phyloP scores from a whole-genome alignment of 2,888 invertebrate genomes.

The Meandrusa payeni region DNA sequence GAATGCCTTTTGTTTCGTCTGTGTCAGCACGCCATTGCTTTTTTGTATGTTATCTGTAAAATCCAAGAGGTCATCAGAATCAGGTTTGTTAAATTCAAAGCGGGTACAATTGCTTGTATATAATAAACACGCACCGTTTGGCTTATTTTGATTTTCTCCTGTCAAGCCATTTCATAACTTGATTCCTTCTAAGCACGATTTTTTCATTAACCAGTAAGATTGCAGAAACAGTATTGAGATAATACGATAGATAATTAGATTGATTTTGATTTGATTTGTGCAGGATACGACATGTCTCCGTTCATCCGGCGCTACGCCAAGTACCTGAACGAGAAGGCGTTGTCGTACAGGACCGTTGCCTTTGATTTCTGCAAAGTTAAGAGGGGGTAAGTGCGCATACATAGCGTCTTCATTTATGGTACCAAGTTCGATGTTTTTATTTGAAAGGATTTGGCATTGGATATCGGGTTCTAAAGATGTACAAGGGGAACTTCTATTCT shows the following conservation, averaged over 20 bases:
- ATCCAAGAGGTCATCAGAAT: conserved; percentile 1
- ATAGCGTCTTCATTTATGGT: too few species aligned
- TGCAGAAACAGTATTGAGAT: not conserved
- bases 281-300: conserved; percentile 99
- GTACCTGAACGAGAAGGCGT: conserved; percentile 99
- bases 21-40: not conserved
- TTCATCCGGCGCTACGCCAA: conserved; percentile 99
- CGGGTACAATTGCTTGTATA: conserved; percentile 7
- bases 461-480: too few species aligned
- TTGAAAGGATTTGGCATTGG: too few species aligned
- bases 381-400: conserved; percentile 94
- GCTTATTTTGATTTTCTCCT: conserved; percentile 6
- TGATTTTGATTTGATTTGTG: conserved; percentile 23
- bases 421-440: too few species aligned
- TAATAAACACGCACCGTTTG: conserved; percentile 14
- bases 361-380: conserved; percentile 99
- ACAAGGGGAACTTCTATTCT: too few species aligned
- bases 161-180: not conserved
- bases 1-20: conserved; percentile 9
- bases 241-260: not conserved
- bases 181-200: conserved; percentile 7
- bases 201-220: conserved; percentile 2
- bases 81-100: conserved; percentile 13
- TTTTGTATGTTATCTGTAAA: conserved; percentile 12
- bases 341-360: conserved; percentile 98